These are phyloP conservation scores for Hyperoplus immaculatus DNA, from an alignment of 2,797 vertebrate species.

Conservation along the genomic window DNA sequence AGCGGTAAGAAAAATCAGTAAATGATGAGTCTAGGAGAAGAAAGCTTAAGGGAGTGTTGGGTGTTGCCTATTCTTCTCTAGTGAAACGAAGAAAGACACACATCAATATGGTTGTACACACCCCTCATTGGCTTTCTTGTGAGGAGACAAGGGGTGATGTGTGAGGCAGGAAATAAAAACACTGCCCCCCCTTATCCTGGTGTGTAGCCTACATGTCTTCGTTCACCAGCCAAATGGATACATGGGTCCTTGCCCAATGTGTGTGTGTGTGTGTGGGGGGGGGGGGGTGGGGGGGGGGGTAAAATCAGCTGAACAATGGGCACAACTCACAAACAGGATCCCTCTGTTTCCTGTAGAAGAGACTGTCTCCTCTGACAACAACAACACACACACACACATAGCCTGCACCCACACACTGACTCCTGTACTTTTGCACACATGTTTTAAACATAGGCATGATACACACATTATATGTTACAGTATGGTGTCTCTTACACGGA, in stretches of 20 bases:
- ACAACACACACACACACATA: slow-evolving; percentile 32
- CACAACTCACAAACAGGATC: slow-evolving; percentile 86
- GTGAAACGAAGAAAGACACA: slow-evolving; percentile 28
- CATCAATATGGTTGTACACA: slow-evolving; percentile 39
- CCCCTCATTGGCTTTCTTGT: slow-evolving; percentile 60
- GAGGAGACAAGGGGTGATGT: slow-evolving; percentile 45
- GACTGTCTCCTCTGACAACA: slow-evolving; percentile 71
- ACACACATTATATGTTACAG: slow-evolving; percentile 28
- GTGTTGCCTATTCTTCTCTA: slow-evolving; percentile 36
- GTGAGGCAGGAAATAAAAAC: slow-evolving; percentile 56
- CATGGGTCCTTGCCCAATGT: slow-evolving; percentile 50
- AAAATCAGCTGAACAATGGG: slow-evolving; percentile 84
- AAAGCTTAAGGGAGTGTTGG: slow-evolving; percentile 13
- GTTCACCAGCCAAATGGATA: slow-evolving; percentile 48
- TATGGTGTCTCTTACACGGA: slow-evolving; percentile 23
- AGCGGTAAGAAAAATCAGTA: slow-evolving; percentile 22
- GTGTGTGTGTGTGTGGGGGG: slow-evolving; percentile 41
- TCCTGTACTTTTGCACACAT: slow-evolving; percentile 52
- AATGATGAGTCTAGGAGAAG: slow-evolving; percentile 51
- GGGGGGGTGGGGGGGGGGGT: slow-evolving; percentile 21
- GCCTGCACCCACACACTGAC: slow-evolving; percentile 9
- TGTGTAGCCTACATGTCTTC: slow-evolving; percentile 54
- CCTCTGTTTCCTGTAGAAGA: slow-evolving; percentile 85
- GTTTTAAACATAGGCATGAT: slow-evolving; percentile 44
- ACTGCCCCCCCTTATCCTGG: slow-evolving; percentile 20